Conservation (phyloP, 2,113 vertebrate genomes). For the Rhea americana region DNA sequence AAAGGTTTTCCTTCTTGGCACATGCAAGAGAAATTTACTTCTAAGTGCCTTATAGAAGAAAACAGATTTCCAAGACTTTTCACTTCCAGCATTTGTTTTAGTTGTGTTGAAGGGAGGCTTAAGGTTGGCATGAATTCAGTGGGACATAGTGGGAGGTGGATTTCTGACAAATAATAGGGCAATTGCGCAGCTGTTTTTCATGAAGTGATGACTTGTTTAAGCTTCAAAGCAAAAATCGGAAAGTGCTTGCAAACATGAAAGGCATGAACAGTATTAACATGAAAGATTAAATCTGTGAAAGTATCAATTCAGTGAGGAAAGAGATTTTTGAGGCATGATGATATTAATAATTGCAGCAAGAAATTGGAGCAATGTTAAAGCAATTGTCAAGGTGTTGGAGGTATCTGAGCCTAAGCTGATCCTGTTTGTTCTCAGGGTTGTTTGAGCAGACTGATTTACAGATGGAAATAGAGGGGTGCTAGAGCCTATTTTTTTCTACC, state of each 20-base stretch:
- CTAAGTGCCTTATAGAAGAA: slow-evolving; percentile 42
- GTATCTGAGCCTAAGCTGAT: not conserved
- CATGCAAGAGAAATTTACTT: slow-evolving; percentile 55
- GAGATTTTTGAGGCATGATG: not conserved
- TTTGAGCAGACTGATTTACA: not conserved
- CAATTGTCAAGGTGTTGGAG: too few species aligned
- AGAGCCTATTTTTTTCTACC: not conserved
- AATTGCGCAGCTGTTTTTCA: not conserved
- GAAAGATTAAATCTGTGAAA: fast-evolving
- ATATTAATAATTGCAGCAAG: not conserved
- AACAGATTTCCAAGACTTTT: slow-evolving; percentile 58
- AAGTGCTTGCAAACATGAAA: not conserved
- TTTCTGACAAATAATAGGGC: not conserved
- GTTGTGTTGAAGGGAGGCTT: not conserved
- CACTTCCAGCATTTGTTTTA: slow-evolving; percentile 29
- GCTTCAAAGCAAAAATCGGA: not conserved
- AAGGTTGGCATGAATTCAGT: not conserved
- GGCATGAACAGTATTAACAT: fast-evolving
- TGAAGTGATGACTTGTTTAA: not conserved
- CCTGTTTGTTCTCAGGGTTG: not conserved
- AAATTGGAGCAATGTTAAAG: not conserved
- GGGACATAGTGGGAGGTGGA: not conserved
- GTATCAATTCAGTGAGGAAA: not conserved
- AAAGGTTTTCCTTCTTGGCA: slow-evolving; percentile 72
- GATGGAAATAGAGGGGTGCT: not conserved